Evolutionary conservation across 2,113 vertebrate genomes (phyloP), one percentile per base, ranked within the genome.

Genomic region (Cyphomyrus plagiostoma): DNA sequence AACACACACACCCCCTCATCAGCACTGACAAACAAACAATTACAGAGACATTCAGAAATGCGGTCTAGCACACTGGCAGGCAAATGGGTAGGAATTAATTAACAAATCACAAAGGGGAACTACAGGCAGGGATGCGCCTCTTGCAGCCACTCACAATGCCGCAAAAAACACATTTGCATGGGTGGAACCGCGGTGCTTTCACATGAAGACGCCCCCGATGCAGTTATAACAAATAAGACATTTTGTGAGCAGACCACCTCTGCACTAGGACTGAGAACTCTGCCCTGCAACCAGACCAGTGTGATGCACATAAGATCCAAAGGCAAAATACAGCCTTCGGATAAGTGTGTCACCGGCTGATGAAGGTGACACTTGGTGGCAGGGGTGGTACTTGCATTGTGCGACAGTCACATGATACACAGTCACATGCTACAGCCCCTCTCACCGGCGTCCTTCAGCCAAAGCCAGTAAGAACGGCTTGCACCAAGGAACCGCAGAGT

Each of bases 11-110:
- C 39, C 39, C 39, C 46, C 39, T 23, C 82, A 84, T 84, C 83
- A 86, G 74, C 23, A 49, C 45, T 26, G 45, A 50, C 42, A 86
- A 50, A 85, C 42, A 45, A 85, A 49, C 42, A 46, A 83, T 42
- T 85, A 50, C 45, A 50, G 11, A 86, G 23, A 26, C 48, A 86
- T 50, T 49, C 83, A 86, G 45, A 23, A 50, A 49, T 26, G 74
- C 74, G 10, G 74, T 19, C 74, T 80, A 80, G 30, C 74, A 21
- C 35, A 80, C 74, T 80, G 74, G 74, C 74, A 80, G 35, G 30
- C 74, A 80, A 80, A 80, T 80, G n/a, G 83, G 46, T n/a, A 26
- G 45, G 42, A 49, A 48, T 86, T 48, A 86, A 49, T 86, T 86
- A 86, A 23, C 46, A 86, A 86, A 86, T 86, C 17, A 80, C 74